Percentiles rank a stretch among this genome's conserved stretches.
Evolutionary conservation across 2,113 vertebrate species (phyloP).

Genomic region (Xenus cinereus): DNA sequence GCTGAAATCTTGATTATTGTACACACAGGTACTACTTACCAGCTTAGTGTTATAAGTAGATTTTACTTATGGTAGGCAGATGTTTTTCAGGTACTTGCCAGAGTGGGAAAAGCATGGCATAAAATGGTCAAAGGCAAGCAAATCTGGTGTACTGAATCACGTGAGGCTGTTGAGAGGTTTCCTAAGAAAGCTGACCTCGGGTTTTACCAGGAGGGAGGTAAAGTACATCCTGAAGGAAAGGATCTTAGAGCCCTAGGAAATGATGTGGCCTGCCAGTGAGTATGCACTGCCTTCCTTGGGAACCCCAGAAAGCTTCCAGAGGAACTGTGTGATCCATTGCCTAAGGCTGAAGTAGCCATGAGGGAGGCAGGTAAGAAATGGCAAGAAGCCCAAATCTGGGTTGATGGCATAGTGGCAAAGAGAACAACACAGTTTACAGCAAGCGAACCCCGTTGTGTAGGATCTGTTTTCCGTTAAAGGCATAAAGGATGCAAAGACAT

Average conservation of each 20-base stretch:
- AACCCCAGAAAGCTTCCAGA: background rate
- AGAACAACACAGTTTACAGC: background rate
- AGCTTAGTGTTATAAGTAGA: background rate
- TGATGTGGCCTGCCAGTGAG: background rate
- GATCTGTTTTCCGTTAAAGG: background rate
- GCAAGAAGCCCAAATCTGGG: fast-evolving
- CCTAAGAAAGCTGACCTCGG: background rate
- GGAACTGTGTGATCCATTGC: background rate
- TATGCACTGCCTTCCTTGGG: background rate
- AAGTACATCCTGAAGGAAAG: background rate
- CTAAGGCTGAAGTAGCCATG: background rate
- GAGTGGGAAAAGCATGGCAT: background rate
- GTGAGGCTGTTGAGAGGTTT: background rate
- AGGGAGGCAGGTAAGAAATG: background rate
- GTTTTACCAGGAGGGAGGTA: background rate
- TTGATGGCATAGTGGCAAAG: background rate
- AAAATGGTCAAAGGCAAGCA: background rate
- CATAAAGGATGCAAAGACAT: background rate
- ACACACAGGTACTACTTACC: background rate
- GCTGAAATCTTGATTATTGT: background rate
- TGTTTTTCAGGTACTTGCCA: background rate
- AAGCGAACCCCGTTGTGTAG: background rate
- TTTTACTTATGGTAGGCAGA: background rate
- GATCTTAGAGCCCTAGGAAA: background rate
- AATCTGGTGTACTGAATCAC: background rate